Evolutionary conservation across 1,140 invertebrate species (phyloP).

Genomic region (Holcopasites calliopsidis): DNA sequence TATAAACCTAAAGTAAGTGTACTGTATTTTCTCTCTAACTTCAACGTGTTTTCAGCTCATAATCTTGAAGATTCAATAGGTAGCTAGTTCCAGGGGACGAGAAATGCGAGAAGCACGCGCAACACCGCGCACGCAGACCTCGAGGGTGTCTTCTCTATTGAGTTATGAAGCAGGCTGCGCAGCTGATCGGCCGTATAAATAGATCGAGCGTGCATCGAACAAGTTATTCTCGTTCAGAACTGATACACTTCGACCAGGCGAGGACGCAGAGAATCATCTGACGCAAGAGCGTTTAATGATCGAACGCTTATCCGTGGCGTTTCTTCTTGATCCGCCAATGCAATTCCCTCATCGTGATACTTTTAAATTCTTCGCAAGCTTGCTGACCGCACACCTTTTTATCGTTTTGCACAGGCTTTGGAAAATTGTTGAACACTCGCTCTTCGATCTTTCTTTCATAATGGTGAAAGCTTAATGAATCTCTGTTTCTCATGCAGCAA

Average conservation of each 20-base stretch:
- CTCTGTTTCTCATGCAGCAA: too few species aligned
- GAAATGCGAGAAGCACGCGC: neutral
- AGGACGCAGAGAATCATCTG: slow-evolving; percentile 25
- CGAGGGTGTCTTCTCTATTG: slow-evolving; percentile 37
- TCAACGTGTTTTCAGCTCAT: too few species aligned
- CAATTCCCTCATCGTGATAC: neutral
- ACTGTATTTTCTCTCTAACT: too few species aligned
- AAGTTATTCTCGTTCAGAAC: slow-evolving; percentile 46
- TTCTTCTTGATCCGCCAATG: neutral
- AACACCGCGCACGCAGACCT: neutral
- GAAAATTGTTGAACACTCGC: too few species aligned
- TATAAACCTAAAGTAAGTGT: too few species aligned
- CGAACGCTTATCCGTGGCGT: neutral
- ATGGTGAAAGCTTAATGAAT: too few species aligned
- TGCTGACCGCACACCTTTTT: too few species aligned
- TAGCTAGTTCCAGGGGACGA: neutral
- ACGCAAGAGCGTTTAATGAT: slow-evolving; percentile 19
- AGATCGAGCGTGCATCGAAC: slow-evolving; percentile 42
- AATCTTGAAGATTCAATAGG: too few species aligned
- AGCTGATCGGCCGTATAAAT: slow-evolving; percentile 59
- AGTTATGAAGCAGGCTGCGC: slow-evolving; percentile 50
- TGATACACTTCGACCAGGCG: slow-evolving; percentile 33
- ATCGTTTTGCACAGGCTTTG: too few species aligned
- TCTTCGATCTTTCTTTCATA: too few species aligned
- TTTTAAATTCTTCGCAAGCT: neutral